Evolutionary conservation across 2,797 vertebrate species (phyloP).

Genomic region (Phalanger gymnotis): DNA sequence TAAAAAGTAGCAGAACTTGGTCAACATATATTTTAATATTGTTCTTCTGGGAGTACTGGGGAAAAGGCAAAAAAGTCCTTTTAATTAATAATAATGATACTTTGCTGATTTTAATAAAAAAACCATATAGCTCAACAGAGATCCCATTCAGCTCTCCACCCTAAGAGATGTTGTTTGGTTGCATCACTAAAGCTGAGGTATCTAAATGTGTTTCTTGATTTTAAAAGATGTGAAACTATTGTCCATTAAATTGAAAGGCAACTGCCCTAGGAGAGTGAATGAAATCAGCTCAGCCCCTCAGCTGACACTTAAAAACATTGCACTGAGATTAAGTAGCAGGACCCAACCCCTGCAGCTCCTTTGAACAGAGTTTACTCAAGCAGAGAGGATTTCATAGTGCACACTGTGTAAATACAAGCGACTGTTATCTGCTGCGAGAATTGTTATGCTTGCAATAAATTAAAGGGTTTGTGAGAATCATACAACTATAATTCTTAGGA

Average conservation of each 20-base stretch:
- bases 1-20: background rate
- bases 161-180: slow-evolving; percentile 32
- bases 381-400: background rate
- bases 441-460: background rate
- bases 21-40: slow-evolving; percentile 11
- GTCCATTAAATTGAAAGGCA: slow-evolving; percentile 69
- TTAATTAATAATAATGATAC: background rate
- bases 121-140: background rate
- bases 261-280: slow-evolving; percentile 62
- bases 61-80: background rate
- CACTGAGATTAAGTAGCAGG: slow-evolving; percentile 71
- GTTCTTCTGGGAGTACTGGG: slow-evolving; percentile 13
- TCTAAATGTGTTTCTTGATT: background rate
- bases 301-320: slow-evolving; percentile 69
- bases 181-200: background rate
- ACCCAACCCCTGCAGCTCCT: slow-evolving; percentile 23
- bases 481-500: slow-evolving; percentile 15
- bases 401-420: background rate
- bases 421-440: background rate
- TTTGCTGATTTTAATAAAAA: background rate
- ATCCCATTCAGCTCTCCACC: background rate
- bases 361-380: slow-evolving; percentile 30
- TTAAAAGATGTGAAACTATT: slow-evolving; percentile 57
- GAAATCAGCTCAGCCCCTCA: slow-evolving; percentile 52
- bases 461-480: background rate